Base-by-base conservation (phyloP, 2,797 vertebrate species). In the Micropoecilia bifurca region DNA sequence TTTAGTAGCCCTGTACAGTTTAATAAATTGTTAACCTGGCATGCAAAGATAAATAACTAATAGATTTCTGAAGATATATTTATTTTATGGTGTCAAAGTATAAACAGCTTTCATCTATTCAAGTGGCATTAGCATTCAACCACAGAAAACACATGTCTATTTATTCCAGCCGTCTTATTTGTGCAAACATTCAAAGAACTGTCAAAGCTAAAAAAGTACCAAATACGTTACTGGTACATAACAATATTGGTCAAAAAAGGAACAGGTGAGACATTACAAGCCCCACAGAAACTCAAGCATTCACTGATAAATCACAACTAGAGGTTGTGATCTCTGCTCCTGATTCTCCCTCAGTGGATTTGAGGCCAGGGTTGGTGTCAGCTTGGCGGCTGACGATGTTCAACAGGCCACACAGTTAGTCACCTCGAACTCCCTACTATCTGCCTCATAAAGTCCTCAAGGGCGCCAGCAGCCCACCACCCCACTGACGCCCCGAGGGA, bases 241-340 rank as follows among this genome's bases (percentile, higher is more conserved):
- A 43, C 75, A 28, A 73, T 63, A 83, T 81, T 63, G 81, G 69
- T 80, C 13, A 46, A 2, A 87, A 87, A 82, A 74, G 39, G 83
- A 93, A 93, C 92, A 93, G 90, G 91, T 92, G 92, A 81, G 84
- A 87, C 0, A 75, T 83, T 90, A 82, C 2, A 82, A 89, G 87
- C 84, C 6, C 73, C 77, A 25, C 41, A 30, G 90, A 83, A 89
- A 89, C 88, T 83, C 87, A 76, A 61, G 83, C 90, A 63, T 71
- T 50, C 1, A 1, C 81, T 79, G 63, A 28, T 91, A 92, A 91
- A 94, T 92, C 92, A 85, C 16, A 74, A 28, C 76, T 47, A 10
- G 79, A 10, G 43, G 59, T 53, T 53, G 50, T 53, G 50, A 63
- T 73, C 47, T 25, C 55, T 7, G n/a, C 75, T 72, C 45, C 74